Percentiles rank a stretch among this genome's conserved stretches.
These are phyloP conservation scores for Gisinianus flammeolus DNA, from an alignment of 2,888 invertebrate genomes.

Conservation along the genomic window DNA sequence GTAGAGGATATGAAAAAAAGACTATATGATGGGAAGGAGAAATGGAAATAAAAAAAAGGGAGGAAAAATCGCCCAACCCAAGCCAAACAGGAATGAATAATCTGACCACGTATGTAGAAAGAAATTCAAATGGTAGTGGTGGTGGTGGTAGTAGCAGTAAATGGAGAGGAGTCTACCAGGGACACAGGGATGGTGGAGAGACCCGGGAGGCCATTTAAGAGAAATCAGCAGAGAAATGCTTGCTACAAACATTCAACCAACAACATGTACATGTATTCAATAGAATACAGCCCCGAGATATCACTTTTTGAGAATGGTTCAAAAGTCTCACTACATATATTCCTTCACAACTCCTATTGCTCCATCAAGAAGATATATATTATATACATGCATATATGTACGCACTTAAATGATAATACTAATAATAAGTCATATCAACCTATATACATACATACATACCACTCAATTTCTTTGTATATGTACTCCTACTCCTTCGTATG, in stretches of 20 bases:
- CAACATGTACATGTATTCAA: not conserved
- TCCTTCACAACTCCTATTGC: not conserved
- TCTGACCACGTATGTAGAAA: conserved; percentile 28
- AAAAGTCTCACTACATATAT: conserved; percentile 15
- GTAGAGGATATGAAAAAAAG: not conserved
- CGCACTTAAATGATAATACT: not conserved
- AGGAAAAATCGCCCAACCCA: conserved; percentile 37
- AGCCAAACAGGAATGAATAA: conserved; percentile 35
- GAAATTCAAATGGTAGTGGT: not conserved
- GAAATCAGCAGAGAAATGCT: conserved; percentile 39
- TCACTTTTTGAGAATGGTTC: conserved; percentile 28
- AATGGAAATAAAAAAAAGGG: not conserved
- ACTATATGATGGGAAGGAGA: conserved; percentile 15
- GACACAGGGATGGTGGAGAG: conserved; percentile 19
- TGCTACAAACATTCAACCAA: not conserved
- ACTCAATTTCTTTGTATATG: too few species aligned
- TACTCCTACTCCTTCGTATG: too few species aligned
- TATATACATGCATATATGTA: too few species aligned
- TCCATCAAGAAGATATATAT: too few species aligned
- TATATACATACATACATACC: conserved; percentile 5
- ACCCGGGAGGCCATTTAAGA: conserved; percentile 38
- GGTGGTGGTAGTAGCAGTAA: not conserved
- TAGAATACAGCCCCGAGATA: conserved; percentile 28
- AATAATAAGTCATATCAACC: not conserved
- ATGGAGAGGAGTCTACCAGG: conserved; percentile 1